Evolutionary conservation across 2,113 vertebrate species (phyloP), one percentile per base, ranked within the genome.

Genomic region (Corythoichthys intestinalis): DNA sequence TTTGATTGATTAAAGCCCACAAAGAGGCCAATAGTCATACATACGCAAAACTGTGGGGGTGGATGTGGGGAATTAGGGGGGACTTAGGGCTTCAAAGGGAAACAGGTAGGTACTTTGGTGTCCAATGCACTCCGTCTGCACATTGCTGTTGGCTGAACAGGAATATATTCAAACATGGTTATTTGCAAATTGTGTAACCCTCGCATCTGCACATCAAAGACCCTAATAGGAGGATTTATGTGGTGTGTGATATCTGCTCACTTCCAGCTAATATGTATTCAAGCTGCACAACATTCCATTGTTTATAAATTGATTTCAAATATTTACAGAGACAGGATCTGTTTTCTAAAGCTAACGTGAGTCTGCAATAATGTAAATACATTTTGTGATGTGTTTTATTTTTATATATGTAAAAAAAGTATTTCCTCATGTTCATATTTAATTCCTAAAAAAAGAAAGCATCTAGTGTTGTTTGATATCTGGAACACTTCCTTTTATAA

Each of bases 221-320:
- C 15, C 20, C 58, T 46, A 46, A 44, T 28, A 17, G 9, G 41
- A 12, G 41, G 20, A 62, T 62, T 44, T 65, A 34, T 50, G 47
- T 65, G 46, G 46, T 8, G 12, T 50, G 11, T 39, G 28, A 11
- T 48, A 13, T 63, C 15, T 56, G 28, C 12, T 39, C 17, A 56
- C 2, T 39, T 67, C 41, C 6, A 49, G 4, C 39, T 62, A 64
- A 57, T 71, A 59, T 71, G 46, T 46, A 47, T 38, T 59, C 46
- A 63, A 71, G 59, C 15, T 68, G 15, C 46, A 20, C n/a, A 68
- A 61, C 37, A 14, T 39, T 14, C 2, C 0, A 37, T 28, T 57
- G 20, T 67, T 58, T 71, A 63, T 58, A 41, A 20, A 53, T 66
- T 39, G 49, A 35, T 8, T 62, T 71, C 50, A 67, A 48, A 67